Conservation (phyloP, 2,888 invertebrate genomes). For the Cetonia aurata region DNA sequence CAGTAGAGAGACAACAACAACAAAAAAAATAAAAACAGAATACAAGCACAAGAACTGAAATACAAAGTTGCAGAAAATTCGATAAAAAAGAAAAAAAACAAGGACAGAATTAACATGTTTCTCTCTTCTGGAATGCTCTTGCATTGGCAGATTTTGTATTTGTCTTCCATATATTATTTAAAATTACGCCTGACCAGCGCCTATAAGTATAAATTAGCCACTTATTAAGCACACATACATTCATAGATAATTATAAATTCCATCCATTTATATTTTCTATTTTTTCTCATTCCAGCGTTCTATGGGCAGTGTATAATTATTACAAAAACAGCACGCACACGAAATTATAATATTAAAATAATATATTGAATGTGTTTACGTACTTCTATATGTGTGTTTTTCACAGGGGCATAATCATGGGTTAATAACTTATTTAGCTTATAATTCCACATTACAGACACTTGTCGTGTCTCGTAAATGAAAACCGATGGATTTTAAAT, state of each 20-base stretch:
- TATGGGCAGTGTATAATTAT: background rate
- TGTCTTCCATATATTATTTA: too few relatives aligned
- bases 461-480: conserved; percentile 12
- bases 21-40: too few relatives aligned
- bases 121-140: too few relatives aligned
- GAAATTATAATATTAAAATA: conserved; percentile 17
- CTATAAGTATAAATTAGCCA: too few relatives aligned
- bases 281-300: background rate
- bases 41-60: too few relatives aligned
- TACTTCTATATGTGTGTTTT: conserved; percentile 10
- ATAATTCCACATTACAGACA: conserved; percentile 16
- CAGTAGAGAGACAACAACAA: too few relatives aligned
- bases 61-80: too few relatives aligned
- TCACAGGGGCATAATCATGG: conserved; percentile 10
- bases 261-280: conserved; percentile 10
- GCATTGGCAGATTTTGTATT: too few relatives aligned
- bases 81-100: too few relatives aligned
- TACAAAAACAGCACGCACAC: conserved; percentile 2
- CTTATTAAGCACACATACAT: too few relatives aligned
- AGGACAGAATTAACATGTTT: too few relatives aligned
- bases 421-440: conserved; percentile 35
- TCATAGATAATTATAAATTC: background rate
- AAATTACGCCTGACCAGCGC: too few relatives aligned
- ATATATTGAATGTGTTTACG: conserved; percentile 8
- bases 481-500: conserved; percentile 25